These are phyloP conservation scores for Panorpa germanica DNA, from an alignment of 2,888 invertebrate species.

Conservation along the genomic window DNA sequence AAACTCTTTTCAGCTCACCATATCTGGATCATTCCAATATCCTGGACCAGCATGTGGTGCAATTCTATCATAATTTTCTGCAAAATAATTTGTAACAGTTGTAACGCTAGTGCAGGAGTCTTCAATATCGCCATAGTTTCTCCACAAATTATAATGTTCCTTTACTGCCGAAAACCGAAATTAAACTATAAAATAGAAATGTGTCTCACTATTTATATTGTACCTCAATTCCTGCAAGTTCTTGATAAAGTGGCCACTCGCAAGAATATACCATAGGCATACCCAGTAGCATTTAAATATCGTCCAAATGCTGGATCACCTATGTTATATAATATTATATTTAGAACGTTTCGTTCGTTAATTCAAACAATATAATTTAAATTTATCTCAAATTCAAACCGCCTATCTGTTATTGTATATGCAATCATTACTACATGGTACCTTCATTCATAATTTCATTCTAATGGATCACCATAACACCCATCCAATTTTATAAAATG, in stretches of 20 bases:
- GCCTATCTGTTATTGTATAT: too few species aligned
- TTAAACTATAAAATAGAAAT: too few species aligned
- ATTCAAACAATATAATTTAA: too few species aligned
- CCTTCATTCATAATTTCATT: conserved; percentile 32
- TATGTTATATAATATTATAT: too few species aligned
- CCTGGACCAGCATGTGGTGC: conserved; percentile 40
- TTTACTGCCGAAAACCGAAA: too few species aligned
- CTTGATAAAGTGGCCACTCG: conserved; percentile 63
- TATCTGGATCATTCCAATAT: conserved; percentile 54
- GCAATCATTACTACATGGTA: too few species aligned
- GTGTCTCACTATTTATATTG: too few species aligned
- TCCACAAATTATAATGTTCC: conserved; percentile 42
- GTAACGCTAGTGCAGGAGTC: conserved; percentile 36
- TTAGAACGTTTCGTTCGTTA: too few species aligned
- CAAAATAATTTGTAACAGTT: conserved; percentile 37
- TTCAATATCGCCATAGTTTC: conserved; percentile 45
- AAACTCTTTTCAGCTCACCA: conserved; percentile 25
- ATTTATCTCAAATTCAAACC: too few species aligned
- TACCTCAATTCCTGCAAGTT: conserved; percentile 29
- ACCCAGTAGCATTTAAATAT: conserved; percentile 50
- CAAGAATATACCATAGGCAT: conserved; percentile 63
- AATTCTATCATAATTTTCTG: conserved; percentile 35
- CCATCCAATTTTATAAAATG: conserved; percentile 71
- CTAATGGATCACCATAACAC: conserved; percentile 40
- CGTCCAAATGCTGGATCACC: conserved; percentile 53